A percentile compares a stretch with the other conserved stretches of the same genome.
Evolutionary conservation across 2,797 vertebrate species (phyloP).

Genomic region (Sebastes miniatus): DNA sequence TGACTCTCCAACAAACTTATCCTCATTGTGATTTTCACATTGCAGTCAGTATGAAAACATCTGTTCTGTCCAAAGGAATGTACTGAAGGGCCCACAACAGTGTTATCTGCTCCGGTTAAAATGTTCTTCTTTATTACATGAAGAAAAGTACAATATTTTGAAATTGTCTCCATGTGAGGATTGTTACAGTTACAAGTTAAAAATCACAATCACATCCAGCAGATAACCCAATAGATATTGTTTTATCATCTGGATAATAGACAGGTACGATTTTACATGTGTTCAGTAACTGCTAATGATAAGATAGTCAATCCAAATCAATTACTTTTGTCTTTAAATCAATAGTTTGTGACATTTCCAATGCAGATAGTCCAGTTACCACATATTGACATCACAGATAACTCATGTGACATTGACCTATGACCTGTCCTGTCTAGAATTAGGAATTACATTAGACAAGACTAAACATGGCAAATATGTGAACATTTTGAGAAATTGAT

Average conservation of each 20-base stretch:
- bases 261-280: neutral
- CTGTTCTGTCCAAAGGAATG: neutral
- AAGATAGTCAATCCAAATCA: neutral
- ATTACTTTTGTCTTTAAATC: neutral
- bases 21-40: neutral
- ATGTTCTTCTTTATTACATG: neutral
- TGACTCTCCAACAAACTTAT: neutral
- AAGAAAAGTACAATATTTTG: neutral
- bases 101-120: neutral
- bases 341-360: neutral
- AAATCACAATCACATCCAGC: neutral
- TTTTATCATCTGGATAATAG: neutral
- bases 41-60: neutral
- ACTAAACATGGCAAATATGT: neutral
- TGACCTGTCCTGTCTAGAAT: neutral
- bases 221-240: neutral
- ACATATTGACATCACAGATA: neutral
- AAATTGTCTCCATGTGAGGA: neutral
- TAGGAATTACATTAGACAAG: neutral
- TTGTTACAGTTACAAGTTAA: neutral
- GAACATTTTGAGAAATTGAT: neutral
- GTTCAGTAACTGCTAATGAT: neutral
- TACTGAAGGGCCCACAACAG: neutral
- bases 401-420: neutral
- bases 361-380: neutral